These are phyloP conservation scores for Maniola hyperantus DNA, from an alignment of 2,888 invertebrate species.

Conservation along the genomic window DNA sequence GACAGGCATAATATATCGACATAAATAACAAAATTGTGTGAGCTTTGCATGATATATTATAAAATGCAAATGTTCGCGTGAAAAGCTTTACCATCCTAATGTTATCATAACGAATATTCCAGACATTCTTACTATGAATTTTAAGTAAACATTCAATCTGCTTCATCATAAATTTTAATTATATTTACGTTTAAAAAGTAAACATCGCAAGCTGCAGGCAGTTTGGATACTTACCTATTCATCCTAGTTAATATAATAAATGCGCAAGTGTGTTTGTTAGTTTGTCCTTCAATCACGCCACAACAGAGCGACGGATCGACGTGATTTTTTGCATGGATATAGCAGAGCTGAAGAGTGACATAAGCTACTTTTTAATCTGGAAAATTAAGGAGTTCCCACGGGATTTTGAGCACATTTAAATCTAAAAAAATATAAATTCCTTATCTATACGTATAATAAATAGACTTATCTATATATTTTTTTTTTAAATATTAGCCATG, in stretches of 20 bases:
- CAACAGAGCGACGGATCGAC: no score
- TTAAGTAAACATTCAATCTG: conserved; percentile 4
- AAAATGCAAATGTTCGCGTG: not conserved
- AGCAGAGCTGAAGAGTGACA: no score
- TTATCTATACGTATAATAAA: no score
- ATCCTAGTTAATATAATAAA: not conserved
- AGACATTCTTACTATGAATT: conserved; percentile 3
- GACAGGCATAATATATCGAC: not conserved
- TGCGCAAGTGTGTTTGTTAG: not conserved
- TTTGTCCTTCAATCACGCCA: no score
- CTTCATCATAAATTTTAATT: conserved; percentile 18
- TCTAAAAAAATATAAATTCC: no score
- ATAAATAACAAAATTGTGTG: not conserved
- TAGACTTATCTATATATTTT: no score
- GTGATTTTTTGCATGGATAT: no score
- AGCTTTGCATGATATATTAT: conserved; percentile 13
- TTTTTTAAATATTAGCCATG: no score
- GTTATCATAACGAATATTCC: not conserved
- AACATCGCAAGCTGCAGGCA: conserved; percentile 7
- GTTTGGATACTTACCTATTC: not conserved
- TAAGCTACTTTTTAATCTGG: no score
- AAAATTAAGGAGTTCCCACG: no score
- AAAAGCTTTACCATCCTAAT: conserved; percentile 3
- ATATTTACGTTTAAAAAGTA: conserved; percentile 3
- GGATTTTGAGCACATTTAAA: no score